Evolutionary conservation across 2,113 vertebrate species (phyloP).

Genomic region (Okapia johnstoni): DNA sequence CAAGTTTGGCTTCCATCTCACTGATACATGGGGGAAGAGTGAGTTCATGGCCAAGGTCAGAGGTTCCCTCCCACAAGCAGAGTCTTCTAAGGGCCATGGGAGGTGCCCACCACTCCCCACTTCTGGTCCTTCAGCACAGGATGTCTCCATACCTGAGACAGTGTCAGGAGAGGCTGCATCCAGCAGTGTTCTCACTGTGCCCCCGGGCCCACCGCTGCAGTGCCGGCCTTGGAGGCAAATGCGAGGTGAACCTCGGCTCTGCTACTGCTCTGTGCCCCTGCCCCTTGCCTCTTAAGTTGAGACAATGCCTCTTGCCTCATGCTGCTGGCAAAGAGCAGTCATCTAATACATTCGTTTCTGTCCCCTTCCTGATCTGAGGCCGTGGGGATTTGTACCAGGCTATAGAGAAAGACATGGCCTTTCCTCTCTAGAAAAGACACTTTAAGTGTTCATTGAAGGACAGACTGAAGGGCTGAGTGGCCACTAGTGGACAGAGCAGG

Average conservation of each 20-base stretch:
- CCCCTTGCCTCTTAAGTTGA: too few species aligned
- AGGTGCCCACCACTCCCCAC: background rate
- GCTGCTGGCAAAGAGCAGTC: background rate
- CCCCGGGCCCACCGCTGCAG: rapidly evolving
- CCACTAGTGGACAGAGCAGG: too few species aligned
- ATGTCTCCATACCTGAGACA: background rate
- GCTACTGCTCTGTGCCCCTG: background rate
- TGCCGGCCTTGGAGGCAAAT: background rate
- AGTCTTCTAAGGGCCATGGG: background rate
- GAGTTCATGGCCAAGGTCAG: background rate
- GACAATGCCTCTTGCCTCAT: background rate
- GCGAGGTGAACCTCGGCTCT: background rate
- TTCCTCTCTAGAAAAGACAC: background rate
- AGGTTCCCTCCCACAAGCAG: background rate
- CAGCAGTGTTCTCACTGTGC: too few species aligned
- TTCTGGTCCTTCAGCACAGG: background rate
- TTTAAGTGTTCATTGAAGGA: background rate
- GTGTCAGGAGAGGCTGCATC: background rate
- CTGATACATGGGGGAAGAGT: background rate
- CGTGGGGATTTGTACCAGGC: background rate
- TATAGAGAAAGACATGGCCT: background rate
- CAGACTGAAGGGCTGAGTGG: background rate
- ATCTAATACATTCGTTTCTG: rapidly evolving
- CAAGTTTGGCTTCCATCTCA: background rate
- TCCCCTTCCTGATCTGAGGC: background rate